Base-by-base conservation (phyloP, 1,140 invertebrate genomes). In the Panonychus citri region DNA sequence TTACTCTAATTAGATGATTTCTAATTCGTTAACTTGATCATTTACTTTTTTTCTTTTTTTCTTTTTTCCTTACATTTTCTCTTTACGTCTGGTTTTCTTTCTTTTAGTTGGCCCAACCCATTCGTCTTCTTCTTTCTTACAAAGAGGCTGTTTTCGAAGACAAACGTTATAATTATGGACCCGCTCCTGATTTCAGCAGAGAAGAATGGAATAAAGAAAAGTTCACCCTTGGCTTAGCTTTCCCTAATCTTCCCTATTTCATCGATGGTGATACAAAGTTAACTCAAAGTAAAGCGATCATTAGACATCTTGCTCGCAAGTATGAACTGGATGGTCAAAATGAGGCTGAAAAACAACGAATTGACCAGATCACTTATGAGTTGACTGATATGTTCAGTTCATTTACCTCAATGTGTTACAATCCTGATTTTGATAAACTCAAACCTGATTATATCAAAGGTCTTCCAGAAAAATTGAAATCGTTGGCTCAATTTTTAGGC, bases 81-180 rank as follows among this genome's bases (percentile, higher is more conserved):
- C 12, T 34, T 5, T 34, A n/a, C n/a, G n/a, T n/a, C n/a, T 59
- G 82, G 78, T 51, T 67, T 5, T 34, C 12, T 5, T 12, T 34
- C 5, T 34, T 34, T 34, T 34, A 34, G 30, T 34, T 34, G 30
- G 82, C 69, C 2, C 82, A 86, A 64, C 73, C 81, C 8, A 79
- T 82, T 53, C 74, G 83, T 42, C 78, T 80, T 53, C 63, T 88
- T 2, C 66, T 86, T 0, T 75, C 73, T 43, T 82, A 84, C 66
- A 77, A 74, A 8, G 75, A 72, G 50, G 70, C 78, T 19, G 73
- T 77, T 27, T 87, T 79, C 63, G 78, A 81, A 65, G 83, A 87
- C 17, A 46, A 46, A 24, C 42, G 59, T 3, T 69, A 69, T 53
- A 57, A 59, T 42, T 54, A 51, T 48, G 66, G 66, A 34, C 62